Base-by-base conservation (phyloP, 2,113 vertebrate species). In the Leucopsar rothschildi region DNA sequence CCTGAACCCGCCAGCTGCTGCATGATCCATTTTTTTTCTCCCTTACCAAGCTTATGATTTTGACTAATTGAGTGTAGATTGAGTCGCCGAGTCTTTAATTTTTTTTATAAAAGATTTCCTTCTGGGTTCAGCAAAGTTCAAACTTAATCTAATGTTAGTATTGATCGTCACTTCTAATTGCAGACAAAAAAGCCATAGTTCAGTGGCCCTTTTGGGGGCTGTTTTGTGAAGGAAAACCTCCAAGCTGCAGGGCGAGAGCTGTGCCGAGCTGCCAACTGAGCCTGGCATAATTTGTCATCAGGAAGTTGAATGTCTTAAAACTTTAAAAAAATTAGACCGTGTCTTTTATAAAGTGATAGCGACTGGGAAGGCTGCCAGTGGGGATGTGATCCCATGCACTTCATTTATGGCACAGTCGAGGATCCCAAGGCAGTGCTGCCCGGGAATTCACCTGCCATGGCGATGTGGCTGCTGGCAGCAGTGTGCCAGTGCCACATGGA, bases 101-200 rank as follows among this genome's bases (percentile, higher is more conserved):
- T 96, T 56, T 95, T 90, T 94, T 57, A 97, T 92, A 91, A 82
- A 94, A 96, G 92, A 84, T 96, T 97, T 97, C 93, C 91, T 86
- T 93, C 81, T 59, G 40, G 64, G 96, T 93, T 96, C 90, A 70
- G 85, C 70, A 57, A 93, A 95, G 95, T 95, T 90, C 90, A 95
- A 8, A 86, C 95, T 97, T 93, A 95, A 96, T 96, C 91, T 95
- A 75, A 97, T 91, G 90, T 94, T 90, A 68, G 87, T 80, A 86
- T 97, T 42, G 95, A 96, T 95, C 35, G 18, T 53, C 3, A 8
- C 72, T 79, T 95, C 93, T 95, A 91, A 96, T 95, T 96, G 95
- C 78, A 37, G 91, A 12, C 42, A 50, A 59, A 68, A 90, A 84
- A 85, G 55, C 83, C 55, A 11, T 22, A 76, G 82, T 91, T 96